These are phyloP conservation scores for Phaonia tiefii DNA, from an alignment of 2,888 invertebrate genomes.

Conservation along the genomic window DNA sequence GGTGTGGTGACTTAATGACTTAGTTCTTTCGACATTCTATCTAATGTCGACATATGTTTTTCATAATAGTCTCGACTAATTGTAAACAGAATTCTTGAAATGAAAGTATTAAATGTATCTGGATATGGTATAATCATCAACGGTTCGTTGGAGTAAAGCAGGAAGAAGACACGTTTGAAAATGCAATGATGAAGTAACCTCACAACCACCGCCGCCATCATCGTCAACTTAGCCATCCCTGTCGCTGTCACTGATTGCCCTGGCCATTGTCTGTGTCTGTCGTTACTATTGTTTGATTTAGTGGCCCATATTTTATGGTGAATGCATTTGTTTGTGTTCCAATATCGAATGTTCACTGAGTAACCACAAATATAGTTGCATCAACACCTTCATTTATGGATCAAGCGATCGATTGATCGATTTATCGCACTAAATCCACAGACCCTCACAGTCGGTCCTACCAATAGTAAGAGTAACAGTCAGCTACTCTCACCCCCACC, in stretches of 20 bases:
- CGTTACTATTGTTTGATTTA: constrained; percentile 23
- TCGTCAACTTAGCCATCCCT: no score
- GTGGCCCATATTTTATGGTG: constrained; percentile 51
- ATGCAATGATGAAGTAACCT: not conserved
- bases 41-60: constrained; percentile 65
- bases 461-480: no score
- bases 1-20: constrained; percentile 36
- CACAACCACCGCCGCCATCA: not conserved
- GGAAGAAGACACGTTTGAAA: not conserved
- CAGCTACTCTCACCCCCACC: no score
- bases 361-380: constrained; percentile 56
- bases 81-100: constrained; percentile 41
- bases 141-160: not conserved
- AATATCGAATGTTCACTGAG: constrained; percentile 41
- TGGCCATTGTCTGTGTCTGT: not conserved
- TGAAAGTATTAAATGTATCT: constrained; percentile 47
- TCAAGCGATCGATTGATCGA: not conserved
- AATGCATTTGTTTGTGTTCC: constrained; percentile 8
- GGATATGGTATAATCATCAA: not conserved
- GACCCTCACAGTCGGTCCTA: not conserved
- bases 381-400: constrained; percentile 51
- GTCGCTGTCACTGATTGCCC: not conserved
- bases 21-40: not conserved
- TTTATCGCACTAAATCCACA: not conserved
- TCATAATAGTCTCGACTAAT: constrained; percentile 39